Conservation (phyloP, 2,113 vertebrate genomes). For the Trogon surrucura region DNA sequence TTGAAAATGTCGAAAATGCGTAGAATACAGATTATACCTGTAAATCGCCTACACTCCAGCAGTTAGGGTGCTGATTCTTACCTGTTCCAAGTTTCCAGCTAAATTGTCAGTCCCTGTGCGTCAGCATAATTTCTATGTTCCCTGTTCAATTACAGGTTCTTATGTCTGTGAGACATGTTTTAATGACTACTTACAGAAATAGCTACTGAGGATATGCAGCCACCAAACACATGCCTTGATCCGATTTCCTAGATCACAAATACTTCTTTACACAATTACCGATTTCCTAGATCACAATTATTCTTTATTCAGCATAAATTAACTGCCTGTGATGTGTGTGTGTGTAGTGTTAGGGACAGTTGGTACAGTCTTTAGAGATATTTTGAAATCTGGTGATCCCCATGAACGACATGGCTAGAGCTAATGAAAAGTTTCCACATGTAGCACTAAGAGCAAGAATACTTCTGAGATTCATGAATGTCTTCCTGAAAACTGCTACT, state of each 20-base stretch:
- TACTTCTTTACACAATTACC: neutral
- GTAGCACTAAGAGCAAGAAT: neutral
- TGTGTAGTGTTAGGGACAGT: neutral
- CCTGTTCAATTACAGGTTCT: neutral
- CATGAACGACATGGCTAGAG: neutral
- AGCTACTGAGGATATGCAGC: neutral
- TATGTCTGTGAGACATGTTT: neutral
- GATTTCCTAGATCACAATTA: neutral
- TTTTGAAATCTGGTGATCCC: neutral
- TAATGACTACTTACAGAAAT: neutral
- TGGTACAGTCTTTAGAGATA: neutral
- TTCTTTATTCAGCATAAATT: neutral
- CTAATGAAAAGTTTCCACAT: neutral
- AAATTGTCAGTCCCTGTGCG: neutral
- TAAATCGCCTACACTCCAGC: neutral
- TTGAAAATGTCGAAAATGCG: neutral
- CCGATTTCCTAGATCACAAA: neutral
- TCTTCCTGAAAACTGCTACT: neutral
- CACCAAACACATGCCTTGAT: neutral
- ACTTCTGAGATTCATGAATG: neutral
- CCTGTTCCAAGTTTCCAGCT: neutral
- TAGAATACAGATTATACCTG: neutral
- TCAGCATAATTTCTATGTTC: neutral
- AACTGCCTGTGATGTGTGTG: neutral
- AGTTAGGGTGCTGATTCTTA: neutral